Conservation (phyloP, 1,140 invertebrate genomes). For the Cecropterus lyciades region DNA sequence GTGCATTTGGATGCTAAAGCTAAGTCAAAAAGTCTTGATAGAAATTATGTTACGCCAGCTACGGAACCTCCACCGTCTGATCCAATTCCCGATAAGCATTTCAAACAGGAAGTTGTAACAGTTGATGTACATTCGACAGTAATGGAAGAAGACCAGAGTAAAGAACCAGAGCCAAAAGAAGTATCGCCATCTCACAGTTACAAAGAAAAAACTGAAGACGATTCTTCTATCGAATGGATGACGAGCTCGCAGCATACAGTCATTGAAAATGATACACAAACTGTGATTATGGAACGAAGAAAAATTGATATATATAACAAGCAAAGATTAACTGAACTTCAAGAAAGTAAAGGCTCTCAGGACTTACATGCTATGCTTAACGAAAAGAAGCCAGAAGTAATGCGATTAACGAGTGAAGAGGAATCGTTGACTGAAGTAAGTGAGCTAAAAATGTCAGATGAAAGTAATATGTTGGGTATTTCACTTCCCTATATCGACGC, state of each 20-base stretch:
- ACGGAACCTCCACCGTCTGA: conserved; percentile 51
- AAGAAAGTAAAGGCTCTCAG: conserved; percentile 72
- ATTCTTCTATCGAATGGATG: conserved; percentile 79
- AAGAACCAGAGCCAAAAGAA: conserved; percentile 72
- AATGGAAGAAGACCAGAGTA: conserved; percentile 64
- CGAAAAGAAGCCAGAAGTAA: conserved; percentile 74
- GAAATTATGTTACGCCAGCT: conserved; percentile 78
- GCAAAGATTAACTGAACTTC: conserved; percentile 71
- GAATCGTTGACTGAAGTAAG: conserved; percentile 87
- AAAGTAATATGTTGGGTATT: conserved; percentile 74
- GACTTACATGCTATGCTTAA: conserved; percentile 56
- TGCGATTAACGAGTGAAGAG: conserved; percentile 85
- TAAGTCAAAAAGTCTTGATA: conserved; percentile 86
- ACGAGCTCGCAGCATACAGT: conserved; percentile 75
- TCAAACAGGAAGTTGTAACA: conserved; percentile 81
- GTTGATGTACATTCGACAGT: conserved; percentile 75
- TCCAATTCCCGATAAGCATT: conserved; percentile 58
- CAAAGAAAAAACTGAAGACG: conserved; percentile 76
- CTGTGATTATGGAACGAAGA: conserved; percentile 85
- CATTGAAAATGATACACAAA: conserved; percentile 86
- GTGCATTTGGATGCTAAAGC: conserved; percentile 83
- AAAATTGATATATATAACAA: conserved; percentile 85
- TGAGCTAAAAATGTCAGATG: conserved; percentile 84
- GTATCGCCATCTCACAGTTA: conserved; percentile 69
- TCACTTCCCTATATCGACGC: conserved; percentile 79